Evolutionary conservation across 1,140 invertebrate species (phyloP).

Genomic region (Diachasma alloeum): DNA sequence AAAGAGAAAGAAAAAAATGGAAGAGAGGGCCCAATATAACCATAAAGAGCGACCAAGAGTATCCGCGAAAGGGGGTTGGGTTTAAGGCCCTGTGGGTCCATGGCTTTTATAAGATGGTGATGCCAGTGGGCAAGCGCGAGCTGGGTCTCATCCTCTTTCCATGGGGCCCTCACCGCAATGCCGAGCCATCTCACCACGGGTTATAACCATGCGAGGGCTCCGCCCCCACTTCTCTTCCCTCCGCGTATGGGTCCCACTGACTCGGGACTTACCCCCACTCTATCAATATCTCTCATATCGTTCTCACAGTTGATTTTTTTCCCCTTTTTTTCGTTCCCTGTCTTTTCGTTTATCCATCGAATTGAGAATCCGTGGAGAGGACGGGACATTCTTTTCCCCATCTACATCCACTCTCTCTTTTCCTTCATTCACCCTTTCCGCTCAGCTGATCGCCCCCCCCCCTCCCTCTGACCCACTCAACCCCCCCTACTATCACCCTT

Average conservation of each 20-base stretch:
- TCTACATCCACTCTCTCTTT: not conserved
- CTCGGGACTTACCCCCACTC: not conserved
- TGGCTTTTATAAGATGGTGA: constrained; percentile 51
- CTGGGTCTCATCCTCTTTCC: constrained; percentile 4
- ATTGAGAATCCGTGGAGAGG: not conserved
- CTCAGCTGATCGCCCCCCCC: constrained; percentile 38
- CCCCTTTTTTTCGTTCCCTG: constrained; percentile 1
- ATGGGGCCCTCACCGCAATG: constrained; percentile 52
- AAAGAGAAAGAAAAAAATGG: constrained; percentile 19
- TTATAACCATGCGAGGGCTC: constrained; percentile 41
- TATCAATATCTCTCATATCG: constrained; percentile 24
- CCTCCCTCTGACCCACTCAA: constrained; percentile 32
- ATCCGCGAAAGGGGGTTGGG: constrained; percentile 52
- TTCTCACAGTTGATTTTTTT: constrained; percentile 13
- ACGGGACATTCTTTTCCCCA: not conserved
- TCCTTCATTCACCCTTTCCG: constrained; percentile 20
- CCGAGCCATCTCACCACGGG: constrained; percentile 44
- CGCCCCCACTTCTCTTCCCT: constrained; percentile 33
- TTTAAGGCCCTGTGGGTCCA: constrained; percentile 34
- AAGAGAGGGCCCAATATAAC: constrained; percentile 37
- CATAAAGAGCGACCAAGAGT: constrained; percentile 38
- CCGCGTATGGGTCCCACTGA: constrained; percentile 26
- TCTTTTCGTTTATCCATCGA: not conserved
- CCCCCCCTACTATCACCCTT: not conserved
- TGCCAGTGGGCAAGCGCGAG: constrained; percentile 34